phyloP scores from a whole-genome alignment of 2,797 vertebrate genomes.

The Nannoperca australis region DNA sequence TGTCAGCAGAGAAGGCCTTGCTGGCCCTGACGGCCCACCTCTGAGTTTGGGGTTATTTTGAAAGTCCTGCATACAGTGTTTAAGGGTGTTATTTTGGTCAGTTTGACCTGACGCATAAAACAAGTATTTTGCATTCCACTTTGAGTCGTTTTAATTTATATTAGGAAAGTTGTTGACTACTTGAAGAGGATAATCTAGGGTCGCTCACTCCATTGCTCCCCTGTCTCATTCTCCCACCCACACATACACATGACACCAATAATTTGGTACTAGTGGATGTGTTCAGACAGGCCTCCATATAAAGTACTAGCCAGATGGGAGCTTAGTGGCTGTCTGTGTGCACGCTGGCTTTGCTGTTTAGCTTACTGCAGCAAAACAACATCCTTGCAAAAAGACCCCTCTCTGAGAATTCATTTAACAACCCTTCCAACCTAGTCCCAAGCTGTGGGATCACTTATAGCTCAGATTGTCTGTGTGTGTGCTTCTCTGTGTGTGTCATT shows the following conservation, averaged over 20 bases:
- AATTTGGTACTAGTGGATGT: slow-evolving; percentile 15
- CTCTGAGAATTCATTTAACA: slow-evolving; percentile 56
- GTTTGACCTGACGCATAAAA: slow-evolving; percentile 25
- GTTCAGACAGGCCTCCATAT: slow-evolving; percentile 31
- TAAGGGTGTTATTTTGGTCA: slow-evolving; percentile 24
- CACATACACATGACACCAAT: slow-evolving; percentile 6
- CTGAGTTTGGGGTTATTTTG: slow-evolving; percentile 22
- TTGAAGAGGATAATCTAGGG: neutral
- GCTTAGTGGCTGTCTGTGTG: slow-evolving; percentile 43
- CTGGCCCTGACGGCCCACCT: too few relatives aligned
- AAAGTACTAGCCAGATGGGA: slow-evolving; percentile 43
- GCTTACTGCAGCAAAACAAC: slow-evolving; percentile 54
- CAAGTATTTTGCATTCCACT: neutral
- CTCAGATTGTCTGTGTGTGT: slow-evolving; percentile 13
- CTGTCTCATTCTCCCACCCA: slow-evolving; percentile 1
- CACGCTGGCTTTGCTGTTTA: slow-evolving; percentile 52
- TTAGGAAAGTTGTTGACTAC: slow-evolving; percentile 1
- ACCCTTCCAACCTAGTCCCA: slow-evolving; percentile 34
- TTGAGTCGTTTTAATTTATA: slow-evolving; percentile 19
- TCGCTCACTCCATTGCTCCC: neutral
- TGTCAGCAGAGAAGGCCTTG: too few relatives aligned
- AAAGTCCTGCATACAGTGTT: slow-evolving; percentile 13
- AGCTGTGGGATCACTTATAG: slow-evolving; percentile 33
- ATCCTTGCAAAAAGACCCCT: slow-evolving; percentile 52
- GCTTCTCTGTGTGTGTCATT: slow-evolving; percentile 24